Conservation (phyloP, 1,140 invertebrate genomes). For the Bactericera cockerelli region DNA sequence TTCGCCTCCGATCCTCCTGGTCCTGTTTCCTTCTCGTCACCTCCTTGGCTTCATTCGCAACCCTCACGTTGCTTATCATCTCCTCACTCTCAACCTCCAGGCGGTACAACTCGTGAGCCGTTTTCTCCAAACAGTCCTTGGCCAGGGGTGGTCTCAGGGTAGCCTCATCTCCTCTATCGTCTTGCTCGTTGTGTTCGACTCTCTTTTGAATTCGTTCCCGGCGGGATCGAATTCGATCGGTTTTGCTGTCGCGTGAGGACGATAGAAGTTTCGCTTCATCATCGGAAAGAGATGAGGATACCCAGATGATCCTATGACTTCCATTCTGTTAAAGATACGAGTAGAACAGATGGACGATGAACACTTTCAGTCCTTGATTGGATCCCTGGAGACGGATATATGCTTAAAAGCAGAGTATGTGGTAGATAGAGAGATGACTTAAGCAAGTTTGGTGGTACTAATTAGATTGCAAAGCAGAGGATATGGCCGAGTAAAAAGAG, state of each 20-base stretch:
- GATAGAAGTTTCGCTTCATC: neutral
- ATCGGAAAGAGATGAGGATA: no score
- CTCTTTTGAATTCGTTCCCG: neutral
- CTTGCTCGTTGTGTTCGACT: neutral
- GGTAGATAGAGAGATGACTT: no score
- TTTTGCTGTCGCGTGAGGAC: neutral
- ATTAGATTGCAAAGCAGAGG: no score
- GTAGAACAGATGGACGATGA: no score
- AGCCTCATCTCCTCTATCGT: neutral
- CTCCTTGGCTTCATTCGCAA: neutral
- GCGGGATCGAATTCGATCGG: neutral
- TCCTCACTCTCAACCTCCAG: slow-evolving; percentile 4
- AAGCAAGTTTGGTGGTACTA: no score
- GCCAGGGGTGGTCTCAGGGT: neutral
- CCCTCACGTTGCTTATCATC: neutral
- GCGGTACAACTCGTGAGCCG: neutral
- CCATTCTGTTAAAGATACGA: no score
- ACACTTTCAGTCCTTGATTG: no score
- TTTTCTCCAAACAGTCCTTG: neutral
- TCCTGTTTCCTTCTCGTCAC: neutral
- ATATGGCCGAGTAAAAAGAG: no score
- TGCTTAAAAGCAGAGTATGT: no score
- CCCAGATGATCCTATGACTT: no score
- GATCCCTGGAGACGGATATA: no score
- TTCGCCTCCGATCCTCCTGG: neutral